A percentile compares a stretch with the other conserved stretches of the same genome.
phyloP scores from a whole-genome alignment of 2,888 invertebrate species.

The Scaptomyza reducta region DNA sequence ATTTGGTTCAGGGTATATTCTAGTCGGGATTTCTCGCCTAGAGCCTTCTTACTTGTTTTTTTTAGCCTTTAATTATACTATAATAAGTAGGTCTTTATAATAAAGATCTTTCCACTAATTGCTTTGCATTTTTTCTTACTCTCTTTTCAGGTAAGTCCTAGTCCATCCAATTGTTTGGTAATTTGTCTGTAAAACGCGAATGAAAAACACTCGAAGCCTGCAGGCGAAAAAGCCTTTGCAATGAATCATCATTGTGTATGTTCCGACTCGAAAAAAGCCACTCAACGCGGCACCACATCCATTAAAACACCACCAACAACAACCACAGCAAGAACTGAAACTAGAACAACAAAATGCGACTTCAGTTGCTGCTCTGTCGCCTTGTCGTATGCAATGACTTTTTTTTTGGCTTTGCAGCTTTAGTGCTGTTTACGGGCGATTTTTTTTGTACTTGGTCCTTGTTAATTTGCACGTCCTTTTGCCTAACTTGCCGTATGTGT shows the following conservation, averaged over 20 bases:
- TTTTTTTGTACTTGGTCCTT: constrained; percentile 14
- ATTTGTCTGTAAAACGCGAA: constrained; percentile 13
- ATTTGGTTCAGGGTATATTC: too few species aligned
- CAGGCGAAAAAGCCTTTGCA: constrained; percentile 18
- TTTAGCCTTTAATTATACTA: too few species aligned
- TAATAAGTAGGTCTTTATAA: too few species aligned
- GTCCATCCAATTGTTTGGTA: constrained; percentile 12
- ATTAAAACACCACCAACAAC: constrained; percentile 24
- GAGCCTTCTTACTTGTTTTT: too few species aligned
- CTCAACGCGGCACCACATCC: constrained; percentile 46
- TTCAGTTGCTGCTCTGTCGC: constrained; percentile 20
- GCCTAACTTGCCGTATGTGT: constrained; percentile 7
- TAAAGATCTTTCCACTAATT: constrained; percentile 39
- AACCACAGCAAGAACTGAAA: neutral
- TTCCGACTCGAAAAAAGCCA: constrained; percentile 33
- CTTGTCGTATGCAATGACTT: constrained; percentile 39
- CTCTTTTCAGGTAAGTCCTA: constrained; percentile 59
- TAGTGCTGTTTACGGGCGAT: constrained; percentile 43
- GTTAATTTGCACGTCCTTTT: neutral
- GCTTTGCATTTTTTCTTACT: constrained; percentile 10
- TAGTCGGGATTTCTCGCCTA: too few species aligned
- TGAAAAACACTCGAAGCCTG: constrained; percentile 13
- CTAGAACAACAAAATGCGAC: neutral
- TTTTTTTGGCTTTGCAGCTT: constrained; percentile 40
- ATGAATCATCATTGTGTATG: constrained; percentile 49